These are phyloP conservation scores for Anguilla megastoma DNA, from an alignment of 2,797 vertebrate genomes.

Conservation along the genomic window DNA sequence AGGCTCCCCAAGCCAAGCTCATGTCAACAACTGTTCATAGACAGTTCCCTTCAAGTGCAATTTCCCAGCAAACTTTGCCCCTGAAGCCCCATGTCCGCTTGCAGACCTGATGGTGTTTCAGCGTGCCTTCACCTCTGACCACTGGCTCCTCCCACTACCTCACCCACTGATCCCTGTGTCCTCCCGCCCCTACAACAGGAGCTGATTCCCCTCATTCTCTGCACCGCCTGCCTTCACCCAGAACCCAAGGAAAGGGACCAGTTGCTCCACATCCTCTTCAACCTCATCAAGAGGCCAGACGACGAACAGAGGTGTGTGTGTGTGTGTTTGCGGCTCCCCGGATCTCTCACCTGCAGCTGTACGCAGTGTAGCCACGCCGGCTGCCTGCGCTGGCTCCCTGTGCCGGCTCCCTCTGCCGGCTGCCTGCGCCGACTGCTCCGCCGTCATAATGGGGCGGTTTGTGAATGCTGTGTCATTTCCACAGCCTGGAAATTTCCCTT, in stretches of 20 bases:
- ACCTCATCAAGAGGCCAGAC: slow-evolving; percentile 96
- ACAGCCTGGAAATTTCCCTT: neutral
- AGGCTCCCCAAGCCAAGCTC: slow-evolving; percentile 2
- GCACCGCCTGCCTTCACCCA: slow-evolving; percentile 97
- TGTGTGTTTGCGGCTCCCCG: slow-evolving; percentile 8
- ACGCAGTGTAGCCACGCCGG: neutral
- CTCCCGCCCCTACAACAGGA: slow-evolving; percentile 77
- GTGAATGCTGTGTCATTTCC: neutral
- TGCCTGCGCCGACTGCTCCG: neutral
- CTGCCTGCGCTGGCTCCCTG: neutral
- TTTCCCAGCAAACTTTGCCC: slow-evolving; percentile 14
- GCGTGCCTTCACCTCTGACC: neutral
- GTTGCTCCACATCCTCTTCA: slow-evolving; percentile 97
- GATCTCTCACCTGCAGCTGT: neutral
- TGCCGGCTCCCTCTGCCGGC: too few relatives aligned
- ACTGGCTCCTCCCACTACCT: neutral
- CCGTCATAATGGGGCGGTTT: neutral
- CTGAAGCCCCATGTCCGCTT: neutral
- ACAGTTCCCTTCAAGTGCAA: neutral
- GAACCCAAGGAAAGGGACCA: slow-evolving; percentile 97
- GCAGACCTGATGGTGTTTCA: neutral
- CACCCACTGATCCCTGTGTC: slow-evolving; percentile 52
- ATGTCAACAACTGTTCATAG: neutral
- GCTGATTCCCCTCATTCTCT: slow-evolving; percentile 95
- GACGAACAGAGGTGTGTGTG: slow-evolving; percentile 89